Evolutionary conservation across 92 coral and sea anemone species (phyloP).

Genomic region (Zoanthus solanderi): DNA sequence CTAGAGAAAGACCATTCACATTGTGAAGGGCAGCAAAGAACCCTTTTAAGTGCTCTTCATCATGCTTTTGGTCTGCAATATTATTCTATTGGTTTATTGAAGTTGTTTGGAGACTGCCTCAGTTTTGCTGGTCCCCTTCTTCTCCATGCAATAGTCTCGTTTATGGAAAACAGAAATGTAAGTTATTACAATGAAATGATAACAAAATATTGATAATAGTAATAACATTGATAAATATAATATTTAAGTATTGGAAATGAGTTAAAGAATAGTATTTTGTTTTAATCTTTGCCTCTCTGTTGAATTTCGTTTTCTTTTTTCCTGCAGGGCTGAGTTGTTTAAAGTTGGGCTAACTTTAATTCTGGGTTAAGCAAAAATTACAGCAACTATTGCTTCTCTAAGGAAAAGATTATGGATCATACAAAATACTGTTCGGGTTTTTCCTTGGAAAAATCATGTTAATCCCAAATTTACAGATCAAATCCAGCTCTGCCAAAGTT

Average conservation of each 20-base stretch:
- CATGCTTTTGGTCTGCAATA: slow-evolving; percentile 94
- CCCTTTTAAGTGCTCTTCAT: slow-evolving; percentile 85
- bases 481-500: too few relatives aligned
- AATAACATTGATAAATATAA: not conserved
- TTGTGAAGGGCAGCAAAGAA: slow-evolving; percentile 50
- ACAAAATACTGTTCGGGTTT: too few relatives aligned
- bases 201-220: not conserved
- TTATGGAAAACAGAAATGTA: slow-evolving; percentile 93
- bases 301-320: too few relatives aligned
- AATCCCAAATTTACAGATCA: too few relatives aligned
- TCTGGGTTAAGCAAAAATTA: too few relatives aligned
- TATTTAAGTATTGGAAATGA: not conserved
- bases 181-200: not conserved
- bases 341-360: too few relatives aligned
- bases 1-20: not conserved
- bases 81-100: slow-evolving; percentile 88
- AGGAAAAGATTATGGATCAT: too few relatives aligned
- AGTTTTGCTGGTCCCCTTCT: slow-evolving; percentile 98
- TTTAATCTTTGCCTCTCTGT: too few relatives aligned
- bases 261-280: too few relatives aligned
- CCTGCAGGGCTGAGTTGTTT: too few relatives aligned
- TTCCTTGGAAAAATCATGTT: too few relatives aligned
- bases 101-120: slow-evolving; percentile 87
- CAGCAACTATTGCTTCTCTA: too few relatives aligned
- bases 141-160: slow-evolving; percentile 94